Evolutionary conservation across 2,113 vertebrate genomes (phyloP).

Genomic region (Axis porcinus): DNA sequence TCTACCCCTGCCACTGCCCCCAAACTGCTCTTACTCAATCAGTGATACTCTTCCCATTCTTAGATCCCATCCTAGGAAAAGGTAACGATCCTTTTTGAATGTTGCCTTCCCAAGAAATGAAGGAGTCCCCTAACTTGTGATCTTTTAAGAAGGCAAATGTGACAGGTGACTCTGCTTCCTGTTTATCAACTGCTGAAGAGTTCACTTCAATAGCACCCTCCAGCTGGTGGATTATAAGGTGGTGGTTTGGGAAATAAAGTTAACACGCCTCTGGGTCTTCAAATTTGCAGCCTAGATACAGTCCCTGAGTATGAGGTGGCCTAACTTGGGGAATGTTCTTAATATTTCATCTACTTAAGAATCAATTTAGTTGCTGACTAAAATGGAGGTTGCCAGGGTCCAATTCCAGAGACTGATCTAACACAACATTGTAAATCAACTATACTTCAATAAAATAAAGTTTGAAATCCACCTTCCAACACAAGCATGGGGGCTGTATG

Average conservation of each 20-base stretch:
- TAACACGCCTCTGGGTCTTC: neutral
- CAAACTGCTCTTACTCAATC: fast-evolving
- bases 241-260: neutral
- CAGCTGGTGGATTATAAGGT: neutral
- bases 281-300: neutral
- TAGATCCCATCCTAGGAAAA: neutral
- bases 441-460: neutral
- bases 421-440: neutral
- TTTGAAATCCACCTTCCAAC: neutral
- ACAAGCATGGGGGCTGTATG: neutral
- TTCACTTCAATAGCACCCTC: neutral
- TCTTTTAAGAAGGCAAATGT: neutral
- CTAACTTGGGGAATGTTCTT: neutral
- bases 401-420: neutral
- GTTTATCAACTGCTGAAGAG: neutral
- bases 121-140: neutral
- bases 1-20: fast-evolving
- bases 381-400: neutral
- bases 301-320: neutral
- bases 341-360: neutral
- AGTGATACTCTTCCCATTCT: fast-evolving
- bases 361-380: neutral
- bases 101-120: neutral
- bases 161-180: neutral
- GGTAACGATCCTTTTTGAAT: fast-evolving